Base-by-base conservation (phyloP, 1,140 invertebrate species). In the Carposina sasakii region DNA sequence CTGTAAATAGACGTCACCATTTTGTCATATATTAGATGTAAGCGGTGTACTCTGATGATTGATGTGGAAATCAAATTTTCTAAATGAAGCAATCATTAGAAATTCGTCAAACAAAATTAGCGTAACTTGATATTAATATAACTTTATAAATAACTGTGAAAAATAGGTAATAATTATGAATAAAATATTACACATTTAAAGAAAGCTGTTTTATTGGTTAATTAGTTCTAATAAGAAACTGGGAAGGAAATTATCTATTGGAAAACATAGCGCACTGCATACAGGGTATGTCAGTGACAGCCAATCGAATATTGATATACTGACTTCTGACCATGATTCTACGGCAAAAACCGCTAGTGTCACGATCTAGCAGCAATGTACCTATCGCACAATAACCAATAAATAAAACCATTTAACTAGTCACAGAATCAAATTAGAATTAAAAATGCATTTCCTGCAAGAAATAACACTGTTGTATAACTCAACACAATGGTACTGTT, bases 71-170 rank as follows among this genome's bases (percentile, higher is more conserved):
- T 84, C 52, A 84, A 81, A 81, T 77, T 82, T 85, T 85, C 82
- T 85, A 79, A 85, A 78, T 72, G 73, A 73, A 85, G 76, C 83
- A 86, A 85, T 86, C 83, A 76, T 83, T 85, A 81, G 83, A 69
- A 67, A 74, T 74, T 82, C 76, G 74, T 83, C 79, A 81, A 85
- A 78, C 74, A 84, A 85, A 81, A 60, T 77, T 81, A 82, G 78
- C 64, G 66, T 81, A 82, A 84, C 72, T 85, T 85, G 85, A 86
- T 86, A 86, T 86, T 86, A 85, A 85, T 85, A 86, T 85, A 86
- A 86, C 85, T 86, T 85, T 85, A 86, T 85, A 85, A 86, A 85
- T 86, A 85, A 85, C 78, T 86, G 81, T 85, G 81, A 82, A 85
- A n/a, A 79, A 84, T 85, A 85, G 81, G 71, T 85, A 84, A 84